These are phyloP conservation scores for Globicephala melas DNA, from an alignment of 2,113 vertebrate species.

Conservation along the genomic window DNA sequence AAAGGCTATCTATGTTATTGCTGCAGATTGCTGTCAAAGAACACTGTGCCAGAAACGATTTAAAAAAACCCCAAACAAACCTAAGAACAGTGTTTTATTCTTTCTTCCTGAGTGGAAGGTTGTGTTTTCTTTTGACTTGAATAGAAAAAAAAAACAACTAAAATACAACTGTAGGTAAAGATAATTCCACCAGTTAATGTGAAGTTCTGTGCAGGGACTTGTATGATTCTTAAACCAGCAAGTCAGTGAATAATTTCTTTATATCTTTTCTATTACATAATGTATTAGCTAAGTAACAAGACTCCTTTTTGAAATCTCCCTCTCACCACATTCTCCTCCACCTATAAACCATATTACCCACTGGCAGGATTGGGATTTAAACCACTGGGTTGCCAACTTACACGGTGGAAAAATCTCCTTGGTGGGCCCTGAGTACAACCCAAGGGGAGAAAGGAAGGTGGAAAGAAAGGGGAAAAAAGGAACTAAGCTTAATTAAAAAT, in stretches of 20 bases:
- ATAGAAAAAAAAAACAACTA: not conserved
- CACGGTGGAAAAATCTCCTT: slow-evolving; percentile 63
- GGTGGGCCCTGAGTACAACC: not conserved
- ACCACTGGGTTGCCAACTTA: slow-evolving; percentile 13
- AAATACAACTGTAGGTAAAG: slow-evolving; percentile 64
- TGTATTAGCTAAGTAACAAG: slow-evolving; percentile 62
- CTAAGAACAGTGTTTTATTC: not conserved
- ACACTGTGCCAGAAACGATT: not conserved
- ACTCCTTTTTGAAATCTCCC: slow-evolving; percentile 41
- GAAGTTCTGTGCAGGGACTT: slow-evolving; percentile 49
- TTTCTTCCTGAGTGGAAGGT: slow-evolving; percentile 3
- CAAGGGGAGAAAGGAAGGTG: slow-evolving; percentile 39
- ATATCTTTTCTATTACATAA: not conserved
- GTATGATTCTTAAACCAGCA: slow-evolving; percentile 48
- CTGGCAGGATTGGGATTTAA: slow-evolving; percentile 56
- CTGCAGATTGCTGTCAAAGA: not conserved
- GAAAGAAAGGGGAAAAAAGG: not conserved
- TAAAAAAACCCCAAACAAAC: not conserved
- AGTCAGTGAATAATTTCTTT: slow-evolving; percentile 55
- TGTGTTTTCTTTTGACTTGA: slow-evolving; percentile 37
- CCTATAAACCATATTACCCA: slow-evolving; percentile 53
- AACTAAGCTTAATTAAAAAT: not conserved
- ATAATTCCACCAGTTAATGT: slow-evolving; percentile 63
- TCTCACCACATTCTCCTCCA: slow-evolving; percentile 44
- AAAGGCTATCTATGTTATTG: slow-evolving; percentile 24